Conservation (phyloP, 1,140 invertebrate species). For the Drosophila bocki region DNA sequence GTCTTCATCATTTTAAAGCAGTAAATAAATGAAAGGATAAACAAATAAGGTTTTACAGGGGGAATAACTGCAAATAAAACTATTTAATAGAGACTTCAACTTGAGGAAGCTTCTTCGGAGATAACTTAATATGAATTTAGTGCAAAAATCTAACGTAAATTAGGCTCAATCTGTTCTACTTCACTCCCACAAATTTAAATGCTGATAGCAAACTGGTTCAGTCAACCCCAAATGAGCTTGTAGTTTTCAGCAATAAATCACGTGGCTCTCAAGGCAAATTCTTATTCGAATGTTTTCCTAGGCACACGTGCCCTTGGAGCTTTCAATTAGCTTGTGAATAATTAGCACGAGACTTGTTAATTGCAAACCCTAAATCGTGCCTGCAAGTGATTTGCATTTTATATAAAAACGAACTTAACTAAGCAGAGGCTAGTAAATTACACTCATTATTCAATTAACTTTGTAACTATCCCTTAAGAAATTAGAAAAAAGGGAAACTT, state of each 20-base stretch:
- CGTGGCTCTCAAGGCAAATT: conserved; percentile 48
- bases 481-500: background rate
- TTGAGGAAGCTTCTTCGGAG: background rate
- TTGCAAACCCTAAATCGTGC: conserved; percentile 44
- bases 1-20: background rate
- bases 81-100: background rate
- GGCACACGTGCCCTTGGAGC: conserved; percentile 44
- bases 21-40: conserved; percentile 5
- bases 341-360: conserved; percentile 39
- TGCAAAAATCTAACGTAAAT: conserved; percentile 18
- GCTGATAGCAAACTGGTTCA: conserved; percentile 49
- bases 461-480: background rate
- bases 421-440: background rate
- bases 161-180: conserved; percentile 9
- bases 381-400: conserved; percentile 40
- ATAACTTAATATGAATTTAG: background rate
- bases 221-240: conserved; percentile 36
- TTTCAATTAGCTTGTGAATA: conserved; percentile 49
- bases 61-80: background rate
- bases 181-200: conserved; percentile 40
- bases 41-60: background rate
- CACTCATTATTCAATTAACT: conserved; percentile 17
- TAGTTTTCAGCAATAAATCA: conserved; percentile 56
- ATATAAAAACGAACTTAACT: conserved; percentile 13
- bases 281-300: conserved; percentile 47